A percentile compares a stretch with the other conserved stretches of the same genome.
These are phyloP conservation scores for Phanerotoma sp. DNA, from an alignment of 2,888 invertebrate genomes.

Conservation along the genomic window DNA sequence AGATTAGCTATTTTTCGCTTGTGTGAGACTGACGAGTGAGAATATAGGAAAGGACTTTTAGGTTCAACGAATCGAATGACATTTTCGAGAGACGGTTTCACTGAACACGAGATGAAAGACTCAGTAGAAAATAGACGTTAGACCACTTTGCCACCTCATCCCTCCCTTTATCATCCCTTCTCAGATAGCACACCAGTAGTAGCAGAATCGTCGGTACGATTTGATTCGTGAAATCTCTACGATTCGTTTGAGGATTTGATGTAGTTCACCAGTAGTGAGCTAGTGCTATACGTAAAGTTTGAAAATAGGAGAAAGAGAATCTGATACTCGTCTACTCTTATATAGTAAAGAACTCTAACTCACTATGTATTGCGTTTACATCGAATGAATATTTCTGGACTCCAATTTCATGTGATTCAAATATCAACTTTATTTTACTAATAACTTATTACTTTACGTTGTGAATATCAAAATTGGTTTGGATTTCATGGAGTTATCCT, in stretches of 20 bases:
- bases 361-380: too few species aligned
- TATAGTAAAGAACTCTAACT: too few species aligned
- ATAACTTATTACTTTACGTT: too few species aligned
- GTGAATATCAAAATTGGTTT: too few species aligned
- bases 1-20: slow-evolving; percentile 1
- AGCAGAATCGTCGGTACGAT: slow-evolving; percentile 12
- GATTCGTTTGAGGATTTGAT: slow-evolving; percentile 2
- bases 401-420: too few species aligned
- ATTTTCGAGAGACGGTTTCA: slow-evolving; percentile 19
- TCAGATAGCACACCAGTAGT: not conserved
- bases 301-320: too few species aligned
- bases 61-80: slow-evolving; percentile 24
- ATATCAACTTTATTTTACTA: too few species aligned
- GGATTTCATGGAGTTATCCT: too few species aligned
- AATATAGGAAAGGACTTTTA: slow-evolving; percentile 8
- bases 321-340: too few species aligned
- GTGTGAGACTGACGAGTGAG: not conserved
- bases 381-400: too few species aligned
- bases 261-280: not conserved
- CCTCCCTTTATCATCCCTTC: slow-evolving; percentile 16
- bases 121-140: slow-evolving; percentile 23
- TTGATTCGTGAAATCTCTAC: slow-evolving; percentile 17
- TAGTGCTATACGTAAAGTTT: not conserved
- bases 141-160: slow-evolving; percentile 24
- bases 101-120: slow-evolving; percentile 21